Base-by-base conservation (phyloP, 2,888 invertebrate species). In the Drosophila trichaetosa region DNA sequence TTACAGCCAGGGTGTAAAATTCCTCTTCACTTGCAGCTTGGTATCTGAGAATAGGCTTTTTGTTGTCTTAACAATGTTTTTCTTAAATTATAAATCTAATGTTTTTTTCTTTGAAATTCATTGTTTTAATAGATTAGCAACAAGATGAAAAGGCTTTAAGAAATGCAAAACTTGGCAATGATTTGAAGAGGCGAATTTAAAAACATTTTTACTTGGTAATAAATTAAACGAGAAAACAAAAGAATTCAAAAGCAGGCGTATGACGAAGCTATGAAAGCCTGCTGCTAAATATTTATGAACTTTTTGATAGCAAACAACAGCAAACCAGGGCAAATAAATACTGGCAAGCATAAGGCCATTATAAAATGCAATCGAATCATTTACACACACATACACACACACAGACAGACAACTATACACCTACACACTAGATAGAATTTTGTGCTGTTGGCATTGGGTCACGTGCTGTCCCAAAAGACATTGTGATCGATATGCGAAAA, bases 401-500 rank as follows among this genome's bases (percentile, higher is more conserved):
- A 46, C 21, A 11, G 1, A 38, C 36, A 18, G 4, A 33, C 4
- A 33, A 10, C 33, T 33, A 33, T 33, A 33, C 33, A 33, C 33
- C 33, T 33, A 5, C 38, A 38, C 27, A 16, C 2, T n/a, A 40
- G 40, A 34, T 10, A 13, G 27, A 27, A 16, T 21, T 24, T 49
- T 7, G 33, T 69, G 69, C 59, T 34, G n/a, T 24, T 49, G 51
- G 57, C 68, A 66, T 53, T 60, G 54, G 82, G 66, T 61, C 83
- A 82, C 80, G 83, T 79, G 80, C 68, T 61, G 63, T 51, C 76
- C 86, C 63, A 34, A 66, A 80, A 76, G 80, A 82, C 76, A 82
- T 76, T 85, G 76, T 80, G 82, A 82, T 80, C 80, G 73, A 82
- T 82, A 85, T 82, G 86, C 86, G 85, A 85, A 85, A 82, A 79